Evolutionary conservation across 1,140 invertebrate species (phyloP).

Genomic region (Bombus confusus): DNA sequence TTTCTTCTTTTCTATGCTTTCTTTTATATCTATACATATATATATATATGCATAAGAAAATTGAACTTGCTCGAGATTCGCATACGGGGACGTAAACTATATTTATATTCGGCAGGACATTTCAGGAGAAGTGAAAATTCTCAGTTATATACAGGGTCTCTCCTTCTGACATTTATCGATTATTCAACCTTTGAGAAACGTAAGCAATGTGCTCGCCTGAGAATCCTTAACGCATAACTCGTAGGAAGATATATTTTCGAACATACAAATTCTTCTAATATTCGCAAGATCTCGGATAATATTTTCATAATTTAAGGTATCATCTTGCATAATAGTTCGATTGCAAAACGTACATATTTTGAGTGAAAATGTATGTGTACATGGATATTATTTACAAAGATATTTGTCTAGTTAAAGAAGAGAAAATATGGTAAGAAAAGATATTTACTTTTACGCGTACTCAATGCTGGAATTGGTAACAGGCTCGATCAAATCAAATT

Average conservation of each 20-base stretch:
- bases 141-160: constrained; percentile 19
- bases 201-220: not conserved
- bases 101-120: constrained; percentile 25
- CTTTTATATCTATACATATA: not conserved
- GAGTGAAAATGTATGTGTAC: not conserved
- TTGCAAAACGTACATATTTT: not conserved
- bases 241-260: not conserved
- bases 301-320: not conserved
- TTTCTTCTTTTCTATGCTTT: not conserved
- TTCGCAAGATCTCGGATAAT: not conserved
- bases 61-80: constrained; percentile 18
- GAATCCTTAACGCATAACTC: not conserved
- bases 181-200: not conserved
- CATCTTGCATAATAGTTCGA: not conserved
- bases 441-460: not conserved
- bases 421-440: not conserved
- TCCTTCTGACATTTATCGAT: not conserved
- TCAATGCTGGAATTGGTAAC: not conserved
- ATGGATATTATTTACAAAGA: not conserved
- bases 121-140: constrained; percentile 10
- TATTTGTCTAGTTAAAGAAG: not conserved
- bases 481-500: not conserved
- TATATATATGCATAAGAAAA: not conserved
- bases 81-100: not conserved
- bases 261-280: no score